Evolutionary conservation across 2,797 vertebrate genomes (phyloP).

Genomic region (Natrix natrix): DNA sequence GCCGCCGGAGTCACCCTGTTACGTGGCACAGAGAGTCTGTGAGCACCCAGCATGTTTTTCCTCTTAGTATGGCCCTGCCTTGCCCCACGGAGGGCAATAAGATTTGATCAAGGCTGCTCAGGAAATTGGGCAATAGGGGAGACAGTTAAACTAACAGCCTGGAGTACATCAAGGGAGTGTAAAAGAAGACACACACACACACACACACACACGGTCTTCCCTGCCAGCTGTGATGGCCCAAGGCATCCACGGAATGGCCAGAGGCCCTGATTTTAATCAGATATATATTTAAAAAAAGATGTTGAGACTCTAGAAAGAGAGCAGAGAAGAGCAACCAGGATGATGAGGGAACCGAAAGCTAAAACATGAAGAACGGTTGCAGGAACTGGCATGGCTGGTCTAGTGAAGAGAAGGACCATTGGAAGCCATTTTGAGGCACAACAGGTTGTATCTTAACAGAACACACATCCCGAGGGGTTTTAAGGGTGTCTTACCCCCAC

Average conservation of each 20-base stretch:
- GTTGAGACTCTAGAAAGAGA: too few species aligned
- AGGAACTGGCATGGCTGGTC: too few species aligned
- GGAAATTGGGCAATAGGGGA: neutral
- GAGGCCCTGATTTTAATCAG: neutral
- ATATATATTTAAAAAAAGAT: too few species aligned
- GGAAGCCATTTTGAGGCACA: too few species aligned
- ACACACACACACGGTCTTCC: neutral
- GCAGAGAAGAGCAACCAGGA: too few species aligned
- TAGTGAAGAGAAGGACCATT: too few species aligned
- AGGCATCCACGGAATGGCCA: neutral
- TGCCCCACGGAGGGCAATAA: accelerated
- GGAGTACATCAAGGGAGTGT: neutral
- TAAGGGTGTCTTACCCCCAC: too few species aligned
- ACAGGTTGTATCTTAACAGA: too few species aligned
- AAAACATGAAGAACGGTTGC: too few species aligned
- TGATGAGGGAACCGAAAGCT: too few species aligned
- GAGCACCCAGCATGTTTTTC: neutral
- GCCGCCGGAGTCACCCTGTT: conserved; percentile 87
- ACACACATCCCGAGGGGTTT: too few species aligned
- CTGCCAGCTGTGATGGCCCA: neutral
- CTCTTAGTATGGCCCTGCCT: neutral
- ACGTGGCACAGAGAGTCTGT: neutral
- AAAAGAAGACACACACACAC: neutral
- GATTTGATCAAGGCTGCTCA: neutral
- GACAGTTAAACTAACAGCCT: neutral